Evolutionary conservation across 1,140 invertebrate genomes (phyloP).

Genomic region (Drosophila ogumai): DNA sequence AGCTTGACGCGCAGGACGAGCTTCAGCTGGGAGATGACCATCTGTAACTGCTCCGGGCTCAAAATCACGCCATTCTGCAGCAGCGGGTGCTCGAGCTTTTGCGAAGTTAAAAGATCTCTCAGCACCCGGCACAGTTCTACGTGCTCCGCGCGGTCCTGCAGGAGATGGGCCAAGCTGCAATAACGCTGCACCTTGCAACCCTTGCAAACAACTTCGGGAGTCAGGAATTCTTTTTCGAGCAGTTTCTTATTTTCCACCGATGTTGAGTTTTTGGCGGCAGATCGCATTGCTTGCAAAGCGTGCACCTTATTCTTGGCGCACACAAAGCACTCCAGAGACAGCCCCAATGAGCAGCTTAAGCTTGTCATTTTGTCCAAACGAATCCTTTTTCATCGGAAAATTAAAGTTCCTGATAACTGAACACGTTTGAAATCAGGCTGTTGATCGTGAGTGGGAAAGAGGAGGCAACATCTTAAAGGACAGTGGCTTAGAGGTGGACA

Average conservation of each 20-base stretch:
- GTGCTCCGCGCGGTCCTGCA: constrained; percentile 41
- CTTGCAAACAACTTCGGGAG: constrained; percentile 29
- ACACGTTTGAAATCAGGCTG: not conserved
- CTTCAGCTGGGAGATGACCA: constrained; percentile 48
- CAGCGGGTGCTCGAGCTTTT: constrained; percentile 44
- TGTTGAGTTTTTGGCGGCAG: not conserved
- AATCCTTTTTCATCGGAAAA: no score
- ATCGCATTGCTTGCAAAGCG: not conserved
- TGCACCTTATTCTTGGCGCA: constrained; percentile 12
- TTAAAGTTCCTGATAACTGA: not conserved
- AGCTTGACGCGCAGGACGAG: constrained; percentile 36
- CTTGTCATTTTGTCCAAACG: not conserved
- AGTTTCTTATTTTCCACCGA: not conserved
- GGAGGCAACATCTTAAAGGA: not conserved
- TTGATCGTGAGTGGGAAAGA: not conserved
- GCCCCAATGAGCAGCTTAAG: not conserved
- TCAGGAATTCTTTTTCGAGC: not conserved
- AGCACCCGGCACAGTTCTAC: constrained; percentile 42
- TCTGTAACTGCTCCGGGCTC: constrained; percentile 14
- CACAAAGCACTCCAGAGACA: constrained; percentile 29
- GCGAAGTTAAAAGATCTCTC: constrained; percentile 16
- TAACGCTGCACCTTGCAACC: constrained; percentile 60
- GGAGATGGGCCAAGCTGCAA: constrained; percentile 54
- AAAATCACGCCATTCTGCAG: constrained; percentile 19
- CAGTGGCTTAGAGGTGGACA: not conserved